Base-by-base conservation (phyloP, 2,888 invertebrate species). In the Zhuqinia jingwanae region DNA sequence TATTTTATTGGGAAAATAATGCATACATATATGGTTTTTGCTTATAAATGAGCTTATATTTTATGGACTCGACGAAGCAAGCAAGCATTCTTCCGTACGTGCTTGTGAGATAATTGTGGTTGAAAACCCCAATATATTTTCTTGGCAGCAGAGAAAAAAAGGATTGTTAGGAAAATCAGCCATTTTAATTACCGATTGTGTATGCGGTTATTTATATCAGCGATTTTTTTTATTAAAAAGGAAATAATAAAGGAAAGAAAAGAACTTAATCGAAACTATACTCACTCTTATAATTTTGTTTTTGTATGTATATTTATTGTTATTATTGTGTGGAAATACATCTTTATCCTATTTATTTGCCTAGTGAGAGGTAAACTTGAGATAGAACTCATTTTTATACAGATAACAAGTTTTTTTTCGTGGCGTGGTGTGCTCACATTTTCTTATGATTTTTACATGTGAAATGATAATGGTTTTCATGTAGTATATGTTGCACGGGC, bases 1-100 rank as follows among this genome's bases (percentile, higher is more conserved):
- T 73, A 53, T 73, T 73, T 73, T 73, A 76, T 76, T 76, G 58
- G n/a, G 36, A 42, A 10, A 58, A 58, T 76, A 45, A 50, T 75
- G 75, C 76, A 76, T 76, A 17, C n/a, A n/a, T 36, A 50, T 13
- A 53, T 53, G 73, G 73, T 50, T 42, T n/a, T 50, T 73, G 50
- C 73, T 27, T 73, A 50, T 27, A 50, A 73, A 73, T 73, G 73
- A 50, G 73, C 27, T 27, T 73, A 50, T 73, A 50, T 73, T 73
- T 25, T 17, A n/a, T 58, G 15, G 25, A 73, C 27, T 36, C 36
- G 36, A 36, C 3, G 36, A 8, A 36, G 36, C 36, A 36, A 8
- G 36, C 3, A 8, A 3, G 3, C 36, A 6, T 8, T 36, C 36
- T 36, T 8, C 5, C 22, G 65, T 65, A 70, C 25, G 68, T 70